Evolutionary conservation across 2,888 invertebrate genomes (phyloP), one percentile per base, ranked within the genome.

Genomic region (Pheosia tremula): DNA sequence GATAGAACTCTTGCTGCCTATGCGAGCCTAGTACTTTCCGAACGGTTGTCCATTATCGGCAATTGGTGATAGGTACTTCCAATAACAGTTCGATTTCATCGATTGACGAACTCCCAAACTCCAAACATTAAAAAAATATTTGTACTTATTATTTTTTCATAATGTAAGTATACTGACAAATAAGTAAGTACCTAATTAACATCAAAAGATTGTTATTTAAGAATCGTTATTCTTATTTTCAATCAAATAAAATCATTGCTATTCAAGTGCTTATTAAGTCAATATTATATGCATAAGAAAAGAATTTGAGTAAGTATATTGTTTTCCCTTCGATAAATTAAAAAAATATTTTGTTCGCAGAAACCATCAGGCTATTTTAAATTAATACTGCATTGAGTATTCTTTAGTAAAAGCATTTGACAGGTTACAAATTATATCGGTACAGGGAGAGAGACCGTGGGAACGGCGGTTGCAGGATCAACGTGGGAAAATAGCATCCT

Each of bases 21-120:
- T 93, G 87, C 11, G 59, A 43, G 61, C 91, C 90, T 91, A 77
- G 92, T 93, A 83, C 76, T 91, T 92, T 89, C 85, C 91, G 90
- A 93, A 90, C 90, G 86, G 82, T 86, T 84, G 81, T 87, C 87
- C 88, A 89, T 89, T 91, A 93, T 93, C 85, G 91, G 87, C 81
- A 83, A 92, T 93, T 88, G 85, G 83, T 89, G 76, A 91, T 92
- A 24, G 24, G 24, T 24, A 90, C 74, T 71, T 75, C 79, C 82
- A 77, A 86, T 84, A 80, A 58, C 24, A 64, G 57, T 67, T 69
- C 58, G 61, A 24, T 24, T 24, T 24, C 24, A 24, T 24, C 24
- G 24, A 70, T 56, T 45, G 11, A 4, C n/a, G 11, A 5, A 11
- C n/a, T 4, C 4, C 11, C 47, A 8, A 41, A 5, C 41, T 7